A percentile compares a stretch with the other conserved stretches of the same genome.
Conservation (phyloP, 2,888 invertebrate species). For the Himalopsyche kuldschensis region DNA sequence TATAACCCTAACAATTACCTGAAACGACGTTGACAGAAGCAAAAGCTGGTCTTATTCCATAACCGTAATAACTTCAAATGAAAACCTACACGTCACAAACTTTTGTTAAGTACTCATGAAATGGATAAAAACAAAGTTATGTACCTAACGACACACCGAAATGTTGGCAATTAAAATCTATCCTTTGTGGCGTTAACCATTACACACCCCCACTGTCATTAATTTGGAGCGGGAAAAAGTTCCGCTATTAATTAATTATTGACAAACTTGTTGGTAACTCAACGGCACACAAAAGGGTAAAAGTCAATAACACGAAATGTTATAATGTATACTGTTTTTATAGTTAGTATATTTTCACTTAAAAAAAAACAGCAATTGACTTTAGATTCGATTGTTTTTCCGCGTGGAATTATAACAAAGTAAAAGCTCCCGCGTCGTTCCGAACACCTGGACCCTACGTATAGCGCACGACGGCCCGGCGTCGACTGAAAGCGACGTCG, state of each 20-base stretch:
- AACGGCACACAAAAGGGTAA: background rate
- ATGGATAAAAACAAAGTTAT: background rate
- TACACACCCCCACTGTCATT: background rate
- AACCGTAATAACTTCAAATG: background rate
- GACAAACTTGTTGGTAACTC: background rate
- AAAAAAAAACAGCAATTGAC: background rate
- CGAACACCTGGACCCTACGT: background rate
- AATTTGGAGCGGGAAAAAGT: background rate
- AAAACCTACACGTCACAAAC: background rate
- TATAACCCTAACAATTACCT: background rate
- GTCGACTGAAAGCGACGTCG: constrained; percentile 28
- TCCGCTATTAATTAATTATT: background rate
- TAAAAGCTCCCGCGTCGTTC: background rate
- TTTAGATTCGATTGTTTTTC: background rate
- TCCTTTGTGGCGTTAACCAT: background rate
- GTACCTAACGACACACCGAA: background rate
- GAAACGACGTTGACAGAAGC: background rate
- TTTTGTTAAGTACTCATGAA: background rate
- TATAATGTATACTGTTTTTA: no score
- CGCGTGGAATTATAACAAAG: background rate
- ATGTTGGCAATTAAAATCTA: background rate
- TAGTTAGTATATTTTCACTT: no score
- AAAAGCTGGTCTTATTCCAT: background rate
- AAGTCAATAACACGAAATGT: background rate
- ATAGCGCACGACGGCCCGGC: constrained; percentile 31